Base-by-base conservation (phyloP, 2,797 vertebrate genomes). In the Halcyon badia region DNA sequence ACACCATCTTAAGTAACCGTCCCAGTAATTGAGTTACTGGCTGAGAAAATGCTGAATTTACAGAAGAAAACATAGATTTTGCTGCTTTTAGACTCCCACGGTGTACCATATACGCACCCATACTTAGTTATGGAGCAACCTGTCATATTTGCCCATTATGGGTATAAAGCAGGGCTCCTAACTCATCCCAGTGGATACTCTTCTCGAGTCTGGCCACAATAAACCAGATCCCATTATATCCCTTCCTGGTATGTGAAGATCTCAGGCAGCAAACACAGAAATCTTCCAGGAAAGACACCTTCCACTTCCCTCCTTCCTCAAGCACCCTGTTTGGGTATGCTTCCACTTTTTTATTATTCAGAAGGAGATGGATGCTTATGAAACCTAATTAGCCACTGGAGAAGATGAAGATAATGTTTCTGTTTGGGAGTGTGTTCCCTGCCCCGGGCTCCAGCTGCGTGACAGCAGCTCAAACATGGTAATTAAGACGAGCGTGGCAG, bases 371-470 rank as follows among this genome's bases (percentile, higher is more conserved):
- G 64, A 89, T 75, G 80, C 52, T 89, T 54, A 65, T 86, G 95
- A 95, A 91, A 89, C 64, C 62, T 96, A 97, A 95, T 89, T 90
- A 95, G 71, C 52, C 65, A 8, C 85, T 39, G 77, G 85, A 86
- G 94, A 92, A 81, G 41, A 89, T 42, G 80, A 83, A 33, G 85
- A 68, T n/a, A 78, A 85, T 87, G 65, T 86, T 87, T 79, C 66
- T 86, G 89, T 90, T 87, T 54, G 60, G 31, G 42, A 95, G 86
- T 14, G 44, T 51, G 73, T 56, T 91, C 84, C 70, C 33, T 54
- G 91, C 94, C 90, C 77, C 12, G 33, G 86, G 56, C 80, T 93
- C 92, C 75, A 85, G 91, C 88, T 91, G 92, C 30, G 44, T 91
- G 95, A 96, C 88, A 95, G 83, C 83, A 83, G 91, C 78, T 82